Percentiles rank a stretch among this genome's conserved stretches.
These are phyloP conservation scores for Tyto alba DNA, from an alignment of 2,113 vertebrate species.

Conservation along the genomic window DNA sequence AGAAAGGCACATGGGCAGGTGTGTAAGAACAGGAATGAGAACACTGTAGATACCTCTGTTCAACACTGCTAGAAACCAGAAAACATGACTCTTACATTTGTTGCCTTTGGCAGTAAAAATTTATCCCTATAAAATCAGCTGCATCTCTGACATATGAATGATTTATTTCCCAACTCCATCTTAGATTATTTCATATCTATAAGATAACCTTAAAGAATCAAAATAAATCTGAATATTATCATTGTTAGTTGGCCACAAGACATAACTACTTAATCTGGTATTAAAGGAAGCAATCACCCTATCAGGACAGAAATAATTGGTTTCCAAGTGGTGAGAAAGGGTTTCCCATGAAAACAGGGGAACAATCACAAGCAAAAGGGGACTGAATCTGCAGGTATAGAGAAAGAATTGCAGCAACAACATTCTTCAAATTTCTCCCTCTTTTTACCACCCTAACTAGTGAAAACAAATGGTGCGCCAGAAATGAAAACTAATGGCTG, in stretches of 20 bases:
- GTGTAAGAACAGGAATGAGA: background rate
- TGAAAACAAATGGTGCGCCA: background rate
- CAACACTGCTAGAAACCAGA: background rate
- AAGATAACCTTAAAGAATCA: background rate
- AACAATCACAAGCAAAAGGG: background rate
- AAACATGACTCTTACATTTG: background rate
- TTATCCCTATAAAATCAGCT: background rate
- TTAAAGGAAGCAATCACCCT: background rate
- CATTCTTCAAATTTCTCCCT: background rate
- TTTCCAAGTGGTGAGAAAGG: background rate
- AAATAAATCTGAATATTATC: background rate
- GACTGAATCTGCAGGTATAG: background rate
- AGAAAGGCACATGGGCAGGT: background rate
- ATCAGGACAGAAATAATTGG: background rate
- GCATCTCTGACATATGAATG: background rate
- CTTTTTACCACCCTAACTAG: background rate
- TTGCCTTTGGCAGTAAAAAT: background rate
- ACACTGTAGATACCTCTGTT: background rate
- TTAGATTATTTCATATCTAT: background rate
- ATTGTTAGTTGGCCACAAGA: background rate
- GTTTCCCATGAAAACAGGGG: background rate
- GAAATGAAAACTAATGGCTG: background rate
- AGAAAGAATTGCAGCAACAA: background rate
- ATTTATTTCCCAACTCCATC: background rate
- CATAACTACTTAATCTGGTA: background rate